A percentile compares a stretch with the other conserved stretches of the same genome.
Evolutionary conservation across 2,888 invertebrate species (phyloP).

Genomic region (Temnothorax ravouxi): DNA sequence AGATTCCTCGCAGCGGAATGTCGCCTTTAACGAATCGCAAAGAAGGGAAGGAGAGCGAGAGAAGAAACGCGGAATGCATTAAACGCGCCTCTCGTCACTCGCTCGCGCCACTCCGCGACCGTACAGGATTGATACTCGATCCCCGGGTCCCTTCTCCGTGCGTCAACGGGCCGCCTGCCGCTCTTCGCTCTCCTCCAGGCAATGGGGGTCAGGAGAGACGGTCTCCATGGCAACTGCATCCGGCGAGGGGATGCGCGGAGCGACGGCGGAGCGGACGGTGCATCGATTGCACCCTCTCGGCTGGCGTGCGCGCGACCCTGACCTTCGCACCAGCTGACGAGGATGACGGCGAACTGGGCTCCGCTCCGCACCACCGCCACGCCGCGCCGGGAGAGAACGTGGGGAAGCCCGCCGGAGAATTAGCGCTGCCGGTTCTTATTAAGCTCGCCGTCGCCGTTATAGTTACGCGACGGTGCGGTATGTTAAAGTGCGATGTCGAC

Average conservation of each 20-base stretch:
- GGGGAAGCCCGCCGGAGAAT: constrained; percentile 66
- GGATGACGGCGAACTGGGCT: constrained; percentile 20
- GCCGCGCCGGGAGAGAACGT: not conserved
- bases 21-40: constrained; percentile 28
- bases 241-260: constrained; percentile 64
- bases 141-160: constrained; percentile 38
- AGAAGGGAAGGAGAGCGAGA: constrained; percentile 10
- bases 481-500: constrained; percentile 32
- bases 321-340: constrained; percentile 83
- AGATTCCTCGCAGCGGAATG: constrained; percentile 20
- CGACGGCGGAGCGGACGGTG: constrained; percentile 57
- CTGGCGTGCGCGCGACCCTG: constrained; percentile 80
- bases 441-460: constrained; percentile 61
- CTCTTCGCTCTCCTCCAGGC: constrained; percentile 57
- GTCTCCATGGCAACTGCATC: constrained; percentile 82
- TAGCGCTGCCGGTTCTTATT: constrained; percentile 72
- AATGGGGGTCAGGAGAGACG: constrained; percentile 82
- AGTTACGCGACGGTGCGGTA: constrained; percentile 20
- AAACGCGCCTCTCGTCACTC: constrained; percentile 17
- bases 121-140: constrained; percentile 53
- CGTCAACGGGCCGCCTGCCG: constrained; percentile 44
- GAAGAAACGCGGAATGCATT: constrained; percentile 23
- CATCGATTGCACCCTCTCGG: constrained; percentile 81
- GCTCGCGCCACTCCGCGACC: constrained; percentile 34
- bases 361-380: constrained; percentile 52